Conservation (phyloP, 1,140 invertebrate species). For the Armadillidium nasatum region DNA sequence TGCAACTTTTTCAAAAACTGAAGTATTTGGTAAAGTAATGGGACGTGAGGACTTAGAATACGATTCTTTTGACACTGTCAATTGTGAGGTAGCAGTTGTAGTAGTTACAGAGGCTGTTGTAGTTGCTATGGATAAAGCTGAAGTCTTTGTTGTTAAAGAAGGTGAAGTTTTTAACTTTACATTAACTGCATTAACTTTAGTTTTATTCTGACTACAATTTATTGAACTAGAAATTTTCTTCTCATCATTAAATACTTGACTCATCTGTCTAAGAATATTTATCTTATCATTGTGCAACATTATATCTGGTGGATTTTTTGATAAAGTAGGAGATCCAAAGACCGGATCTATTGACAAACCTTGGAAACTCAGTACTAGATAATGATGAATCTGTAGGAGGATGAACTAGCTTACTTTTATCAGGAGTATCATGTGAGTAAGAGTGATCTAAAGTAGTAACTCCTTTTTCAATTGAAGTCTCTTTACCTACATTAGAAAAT, state of each 20-base stretch:
- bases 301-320: neutral
- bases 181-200: neutral
- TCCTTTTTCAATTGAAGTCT: neutral
- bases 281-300: slow-evolving; percentile 8
- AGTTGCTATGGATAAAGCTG: neutral
- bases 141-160: neutral
- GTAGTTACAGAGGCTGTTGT: no score
- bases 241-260: slow-evolving; percentile 3
- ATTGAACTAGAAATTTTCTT: neutral
- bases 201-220: slow-evolving; percentile 3
- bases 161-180: neutral
- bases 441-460: neutral
- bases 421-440: neutral
- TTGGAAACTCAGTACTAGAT: neutral
- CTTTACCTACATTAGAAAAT: neutral
- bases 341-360: neutral
- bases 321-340: neutral
- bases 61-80: no score
- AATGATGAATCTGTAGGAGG: neutral
- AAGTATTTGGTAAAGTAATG: no score
- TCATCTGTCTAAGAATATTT: neutral
- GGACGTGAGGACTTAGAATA: no score
- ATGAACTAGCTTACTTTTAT: neutral
- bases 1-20: no score
- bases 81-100: no score